Conservation (phyloP, 2,797 vertebrate genomes). For the Sebastes umbrosus region DNA sequence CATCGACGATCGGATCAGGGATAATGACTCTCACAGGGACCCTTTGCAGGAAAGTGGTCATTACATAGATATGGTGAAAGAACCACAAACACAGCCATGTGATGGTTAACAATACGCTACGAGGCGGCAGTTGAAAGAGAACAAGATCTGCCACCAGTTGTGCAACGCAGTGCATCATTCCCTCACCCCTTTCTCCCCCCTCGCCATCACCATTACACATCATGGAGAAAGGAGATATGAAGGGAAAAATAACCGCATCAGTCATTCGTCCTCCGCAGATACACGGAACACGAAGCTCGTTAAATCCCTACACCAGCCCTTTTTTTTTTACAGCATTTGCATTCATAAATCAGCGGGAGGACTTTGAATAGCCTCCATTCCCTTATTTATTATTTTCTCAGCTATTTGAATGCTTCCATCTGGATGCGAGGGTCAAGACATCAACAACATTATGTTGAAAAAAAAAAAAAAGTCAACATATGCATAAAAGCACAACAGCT, state of each 20-base stretch:
- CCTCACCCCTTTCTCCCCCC: slow-evolving; percentile 18
- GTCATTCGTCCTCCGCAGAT: slow-evolving; percentile 48
- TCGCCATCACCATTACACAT: slow-evolving; percentile 42
- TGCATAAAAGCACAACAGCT: slow-evolving; percentile 39
- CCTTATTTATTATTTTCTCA: slow-evolving; percentile 45
- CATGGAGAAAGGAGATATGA: slow-evolving; percentile 33
- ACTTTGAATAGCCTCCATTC: slow-evolving; percentile 27
- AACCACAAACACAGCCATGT: slow-evolving; percentile 38
- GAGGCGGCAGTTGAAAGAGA: slow-evolving; percentile 27
- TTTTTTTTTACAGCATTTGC: slow-evolving; percentile 44
- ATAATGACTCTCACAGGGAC: slow-evolving; percentile 76
- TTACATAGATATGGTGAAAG: slow-evolving; percentile 62
- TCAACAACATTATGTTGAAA: slow-evolving; percentile 16
- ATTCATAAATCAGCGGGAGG: slow-evolving; percentile 67
- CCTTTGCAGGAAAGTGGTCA: slow-evolving; percentile 63
- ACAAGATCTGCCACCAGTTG: slow-evolving; percentile 26
- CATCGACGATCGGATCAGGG: slow-evolving; percentile 63
- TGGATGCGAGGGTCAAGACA: slow-evolving; percentile 50
- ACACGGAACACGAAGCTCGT: slow-evolving; percentile 30
- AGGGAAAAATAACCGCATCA: slow-evolving; percentile 37
- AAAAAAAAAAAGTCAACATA: slow-evolving; percentile 22
- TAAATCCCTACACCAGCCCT: slow-evolving; percentile 25
- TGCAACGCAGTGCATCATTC: slow-evolving; percentile 37
- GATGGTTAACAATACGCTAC: slow-evolving; percentile 41
- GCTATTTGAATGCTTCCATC: slow-evolving; percentile 43